Evolutionary conservation across 2,888 invertebrate species (phyloP).

Genomic region (Elegia similella): DNA sequence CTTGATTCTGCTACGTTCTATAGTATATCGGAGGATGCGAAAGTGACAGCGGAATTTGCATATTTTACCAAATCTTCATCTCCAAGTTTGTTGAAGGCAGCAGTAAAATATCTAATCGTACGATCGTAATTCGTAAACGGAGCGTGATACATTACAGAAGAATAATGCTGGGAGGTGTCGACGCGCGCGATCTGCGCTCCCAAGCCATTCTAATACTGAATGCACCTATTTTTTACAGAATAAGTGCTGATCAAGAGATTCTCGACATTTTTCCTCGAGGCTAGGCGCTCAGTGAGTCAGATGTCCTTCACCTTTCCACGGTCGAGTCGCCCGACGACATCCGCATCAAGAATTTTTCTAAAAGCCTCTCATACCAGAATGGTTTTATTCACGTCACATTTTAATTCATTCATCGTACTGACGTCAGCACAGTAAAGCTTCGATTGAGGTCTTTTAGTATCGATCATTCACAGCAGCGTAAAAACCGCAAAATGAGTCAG

Average conservation of each 20-base stretch:
- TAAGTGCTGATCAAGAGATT: slow-evolving; percentile 31
- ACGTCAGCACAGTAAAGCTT: slow-evolving; percentile 37
- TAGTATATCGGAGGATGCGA: not conserved
- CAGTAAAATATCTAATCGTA: not conserved
- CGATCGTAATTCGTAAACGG: slow-evolving; percentile 6
- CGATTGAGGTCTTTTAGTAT: slow-evolving; percentile 31
- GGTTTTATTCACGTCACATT: slow-evolving; percentile 44
- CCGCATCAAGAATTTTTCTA: slow-evolving; percentile 62
- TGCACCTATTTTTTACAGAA: slow-evolving; percentile 17
- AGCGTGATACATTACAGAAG: slow-evolving; percentile 10
- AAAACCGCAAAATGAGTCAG: not conserved
- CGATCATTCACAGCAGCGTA: slow-evolving; percentile 18
- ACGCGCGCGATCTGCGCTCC: not conserved
- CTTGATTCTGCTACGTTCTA: slow-evolving; percentile 18
- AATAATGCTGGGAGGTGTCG: not conserved
- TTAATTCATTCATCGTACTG: slow-evolving; percentile 53
- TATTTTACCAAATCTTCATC: slow-evolving; percentile 11
- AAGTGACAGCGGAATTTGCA: slow-evolving; percentile 4
- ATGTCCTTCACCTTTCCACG: slow-evolving; percentile 68
- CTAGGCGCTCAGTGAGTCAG: slow-evolving; percentile 61
- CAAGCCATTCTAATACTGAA: slow-evolving; percentile 5
- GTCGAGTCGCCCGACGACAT: slow-evolving; percentile 53
- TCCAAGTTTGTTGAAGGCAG: slow-evolving; percentile 1
- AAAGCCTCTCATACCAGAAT: slow-evolving; percentile 37
- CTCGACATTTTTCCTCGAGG: slow-evolving; percentile 49